Evolutionary conservation across 2,797 vertebrate species (phyloP).

Genomic region (Choloepus didactylus): DNA sequence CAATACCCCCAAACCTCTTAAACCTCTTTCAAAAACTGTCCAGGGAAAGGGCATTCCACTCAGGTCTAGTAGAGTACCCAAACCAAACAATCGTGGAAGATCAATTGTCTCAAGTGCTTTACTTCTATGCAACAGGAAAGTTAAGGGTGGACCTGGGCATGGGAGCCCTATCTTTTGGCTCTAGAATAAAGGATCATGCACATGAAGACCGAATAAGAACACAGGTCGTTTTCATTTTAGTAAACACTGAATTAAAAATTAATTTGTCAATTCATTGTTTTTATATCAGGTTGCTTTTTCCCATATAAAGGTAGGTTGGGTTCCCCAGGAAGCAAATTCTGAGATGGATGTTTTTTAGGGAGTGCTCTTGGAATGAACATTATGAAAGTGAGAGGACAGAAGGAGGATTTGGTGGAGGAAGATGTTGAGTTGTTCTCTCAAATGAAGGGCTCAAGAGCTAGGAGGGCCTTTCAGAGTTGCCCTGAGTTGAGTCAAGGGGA

Average conservation of each 20-base stretch:
- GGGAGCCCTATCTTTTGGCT: neutral
- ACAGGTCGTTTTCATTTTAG: constrained; percentile 18
- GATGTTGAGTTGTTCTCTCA: neutral
- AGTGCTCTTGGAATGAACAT: neutral
- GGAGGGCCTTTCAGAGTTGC: neutral
- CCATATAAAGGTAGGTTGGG: neutral
- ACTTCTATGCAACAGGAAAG: neutral
- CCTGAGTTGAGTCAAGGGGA: neutral
- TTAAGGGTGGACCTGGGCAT: neutral
- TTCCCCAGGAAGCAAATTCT: neutral
- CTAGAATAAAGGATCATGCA: neutral
- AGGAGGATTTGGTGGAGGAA: neutral
- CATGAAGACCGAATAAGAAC: neutral
- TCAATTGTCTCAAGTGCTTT: neutral
- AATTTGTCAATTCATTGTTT: constrained; percentile 7
- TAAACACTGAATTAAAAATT: neutral
- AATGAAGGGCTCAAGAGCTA: neutral
- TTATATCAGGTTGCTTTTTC: neutral
- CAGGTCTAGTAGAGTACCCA: neutral
- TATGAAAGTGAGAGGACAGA: neutral
- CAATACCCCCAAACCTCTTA: neutral
- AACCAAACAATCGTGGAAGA: neutral
- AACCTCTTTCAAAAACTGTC: neutral
- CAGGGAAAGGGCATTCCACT: neutral
- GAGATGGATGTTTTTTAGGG: neutral